A percentile compares a stretch with the other conserved stretches of the same genome.
Evolutionary conservation across 2,888 invertebrate species (phyloP).

Genomic region (Punctoribates punctum): DNA sequence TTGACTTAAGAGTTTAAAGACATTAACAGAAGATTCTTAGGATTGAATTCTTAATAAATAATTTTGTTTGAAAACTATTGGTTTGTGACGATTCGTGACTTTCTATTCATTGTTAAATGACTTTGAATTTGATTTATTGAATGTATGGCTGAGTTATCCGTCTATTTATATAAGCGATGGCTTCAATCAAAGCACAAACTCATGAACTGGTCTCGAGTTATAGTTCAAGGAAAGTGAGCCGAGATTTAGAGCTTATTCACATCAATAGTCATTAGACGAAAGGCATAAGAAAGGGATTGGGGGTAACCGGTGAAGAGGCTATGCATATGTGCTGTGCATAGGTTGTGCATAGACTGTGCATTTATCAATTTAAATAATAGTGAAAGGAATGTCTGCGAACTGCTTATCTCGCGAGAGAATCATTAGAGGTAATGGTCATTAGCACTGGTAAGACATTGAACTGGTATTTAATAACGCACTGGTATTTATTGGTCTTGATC

Average conservation of each 20-base stretch:
- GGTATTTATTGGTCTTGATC: conserved; percentile 68
- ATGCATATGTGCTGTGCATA: too few species aligned
- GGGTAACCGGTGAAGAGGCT: too few species aligned
- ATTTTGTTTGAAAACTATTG: too few species aligned
- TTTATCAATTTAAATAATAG: too few species aligned
- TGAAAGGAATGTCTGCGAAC: not conserved
- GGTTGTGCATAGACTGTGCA: too few species aligned
- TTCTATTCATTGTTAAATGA: not conserved
- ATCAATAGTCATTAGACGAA: conserved; percentile 14
- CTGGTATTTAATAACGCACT: conserved; percentile 58
- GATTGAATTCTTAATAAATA: too few species aligned
- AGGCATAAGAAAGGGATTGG: not conserved
- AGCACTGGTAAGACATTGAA: conserved; percentile 7
- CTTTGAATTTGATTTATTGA: not conserved
- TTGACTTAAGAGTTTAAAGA: not conserved
- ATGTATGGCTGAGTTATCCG: not conserved
- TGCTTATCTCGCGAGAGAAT: not conserved
- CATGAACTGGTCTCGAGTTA: conserved; percentile 3
- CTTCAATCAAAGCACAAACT: not conserved
- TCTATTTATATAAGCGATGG: not conserved
- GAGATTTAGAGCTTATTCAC: conserved; percentile 16
- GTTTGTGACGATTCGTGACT: too few species aligned
- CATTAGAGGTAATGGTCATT: not conserved
- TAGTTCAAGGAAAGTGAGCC: conserved; percentile 32
- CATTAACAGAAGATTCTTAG: too few species aligned